phyloP scores from a whole-genome alignment of 2,113 vertebrate species.

The Neolamprologus sp. region DNA sequence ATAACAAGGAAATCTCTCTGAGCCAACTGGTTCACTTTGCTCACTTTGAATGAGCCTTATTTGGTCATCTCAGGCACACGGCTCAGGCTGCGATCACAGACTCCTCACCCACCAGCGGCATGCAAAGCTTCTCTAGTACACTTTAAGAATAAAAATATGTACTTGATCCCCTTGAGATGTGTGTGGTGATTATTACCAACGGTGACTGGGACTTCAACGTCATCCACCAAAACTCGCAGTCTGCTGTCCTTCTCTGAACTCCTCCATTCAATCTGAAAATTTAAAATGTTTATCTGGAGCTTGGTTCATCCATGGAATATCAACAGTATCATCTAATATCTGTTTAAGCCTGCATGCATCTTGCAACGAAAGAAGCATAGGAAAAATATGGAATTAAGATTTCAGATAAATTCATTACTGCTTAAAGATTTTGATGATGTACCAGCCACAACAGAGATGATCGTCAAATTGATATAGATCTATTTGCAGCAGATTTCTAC shows the following conservation, averaged over 20 bases:
- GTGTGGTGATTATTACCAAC: slow-evolving; percentile 45
- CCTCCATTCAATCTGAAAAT: slow-evolving; percentile 74
- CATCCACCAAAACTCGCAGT: slow-evolving; percentile 68
- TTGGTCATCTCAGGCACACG: background rate
- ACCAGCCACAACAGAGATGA: background rate
- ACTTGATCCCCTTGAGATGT: background rate
- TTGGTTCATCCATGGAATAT: background rate
- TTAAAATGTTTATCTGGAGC: background rate
- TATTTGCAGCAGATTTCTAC: background rate
- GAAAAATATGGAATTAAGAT: background rate
- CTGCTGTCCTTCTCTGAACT: slow-evolving; percentile 47
- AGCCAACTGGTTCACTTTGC: background rate
- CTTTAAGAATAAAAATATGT: background rate
- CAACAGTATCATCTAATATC: background rate
- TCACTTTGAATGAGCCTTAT: background rate
- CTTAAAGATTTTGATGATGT: background rate
- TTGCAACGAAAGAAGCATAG: background rate
- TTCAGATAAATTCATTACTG: background rate
- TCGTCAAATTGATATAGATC: background rate
- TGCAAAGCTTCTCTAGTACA: background rate
- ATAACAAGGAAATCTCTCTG: background rate
- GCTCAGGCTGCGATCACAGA: background rate
- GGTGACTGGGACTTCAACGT: slow-evolving; percentile 54
- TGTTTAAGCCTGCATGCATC: background rate
- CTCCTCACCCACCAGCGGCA: background rate